A percentile compares a stretch with the other conserved stretches of the same genome.
Conservation (phyloP, 1,140 invertebrate genomes). For the Phthorimaea operculella region DNA sequence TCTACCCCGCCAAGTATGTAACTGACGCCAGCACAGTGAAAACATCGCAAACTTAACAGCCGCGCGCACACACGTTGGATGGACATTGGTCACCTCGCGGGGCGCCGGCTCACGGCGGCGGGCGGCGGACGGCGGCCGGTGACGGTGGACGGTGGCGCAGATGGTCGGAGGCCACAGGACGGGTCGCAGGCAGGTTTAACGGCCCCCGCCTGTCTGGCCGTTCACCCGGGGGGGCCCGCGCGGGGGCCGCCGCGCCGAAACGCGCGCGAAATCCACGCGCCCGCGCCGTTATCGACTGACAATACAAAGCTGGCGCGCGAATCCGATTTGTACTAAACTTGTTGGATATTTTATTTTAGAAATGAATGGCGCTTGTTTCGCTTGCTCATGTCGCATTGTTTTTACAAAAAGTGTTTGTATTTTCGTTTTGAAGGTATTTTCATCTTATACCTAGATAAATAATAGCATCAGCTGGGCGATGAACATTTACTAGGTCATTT, state of each 20-base stretch:
- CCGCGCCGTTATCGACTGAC: constrained; percentile 45
- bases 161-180: constrained; percentile 40
- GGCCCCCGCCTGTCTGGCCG: constrained; percentile 62
- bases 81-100: background rate
- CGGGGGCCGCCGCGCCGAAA: constrained; percentile 33
- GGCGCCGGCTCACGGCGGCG: constrained; percentile 12
- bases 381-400: no score
- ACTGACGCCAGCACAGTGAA: no score
- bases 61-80: no score
- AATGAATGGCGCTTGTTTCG: no score
- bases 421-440: no score
- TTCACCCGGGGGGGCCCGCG: constrained; percentile 60
- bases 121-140: constrained; percentile 12
- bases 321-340: background rate
- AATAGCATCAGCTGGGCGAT: no score
- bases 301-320: constrained; percentile 10
- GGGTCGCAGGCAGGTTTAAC: constrained; percentile 54
- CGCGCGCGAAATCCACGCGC: constrained; percentile 59
- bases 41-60: no score
- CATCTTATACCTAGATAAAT: no score
- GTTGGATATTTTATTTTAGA: no score
- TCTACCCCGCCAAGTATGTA: no score
- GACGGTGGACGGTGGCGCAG: constrained; percentile 14
- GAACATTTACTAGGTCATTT: no score
- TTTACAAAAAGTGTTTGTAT: no score